Conservation (phyloP, 2,888 invertebrate genomes). For the Strigamia maritima region DNA sequence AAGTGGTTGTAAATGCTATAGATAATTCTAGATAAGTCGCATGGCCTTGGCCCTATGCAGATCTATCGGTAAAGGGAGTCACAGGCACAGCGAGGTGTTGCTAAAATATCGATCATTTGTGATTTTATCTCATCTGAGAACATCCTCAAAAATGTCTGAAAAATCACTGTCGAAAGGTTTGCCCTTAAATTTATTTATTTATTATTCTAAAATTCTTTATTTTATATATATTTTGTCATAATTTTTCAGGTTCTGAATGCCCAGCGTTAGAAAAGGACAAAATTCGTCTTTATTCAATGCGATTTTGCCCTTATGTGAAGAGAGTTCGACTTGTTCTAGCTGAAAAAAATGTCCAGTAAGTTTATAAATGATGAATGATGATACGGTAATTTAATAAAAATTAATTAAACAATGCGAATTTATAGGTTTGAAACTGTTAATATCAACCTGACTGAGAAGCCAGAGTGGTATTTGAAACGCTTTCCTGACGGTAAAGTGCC, state of each 20-base stretch:
- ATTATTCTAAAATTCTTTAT: too few relatives aligned
- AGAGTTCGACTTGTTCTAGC: constrained; percentile 34
- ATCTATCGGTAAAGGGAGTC: too few relatives aligned
- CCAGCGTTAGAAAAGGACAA: not conserved
- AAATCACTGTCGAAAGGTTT: not conserved
- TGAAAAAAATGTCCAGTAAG: constrained; percentile 25
- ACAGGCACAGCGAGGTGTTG: too few relatives aligned
- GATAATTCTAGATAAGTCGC: too few relatives aligned
- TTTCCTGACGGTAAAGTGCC: constrained; percentile 31
- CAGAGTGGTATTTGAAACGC: constrained; percentile 34
- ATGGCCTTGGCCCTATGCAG: too few relatives aligned
- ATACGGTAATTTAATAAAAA: not conserved
- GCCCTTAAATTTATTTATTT: not conserved
- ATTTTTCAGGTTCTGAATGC: not conserved
- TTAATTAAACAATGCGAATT: too few relatives aligned
- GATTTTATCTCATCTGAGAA: too few relatives aligned
- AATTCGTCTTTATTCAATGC: constrained; percentile 31
- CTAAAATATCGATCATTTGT: too few relatives aligned
- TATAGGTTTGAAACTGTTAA: constrained; percentile 31
- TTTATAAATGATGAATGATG: too few relatives aligned
- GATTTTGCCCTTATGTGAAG: constrained; percentile 36
- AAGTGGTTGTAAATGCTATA: too few relatives aligned
- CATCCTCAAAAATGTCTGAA: not conserved
- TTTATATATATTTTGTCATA: too few relatives aligned
- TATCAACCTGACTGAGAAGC: constrained; percentile 34